Conservation (phyloP, 2,888 invertebrate species). For the Lasioglossum lativentre region DNA sequence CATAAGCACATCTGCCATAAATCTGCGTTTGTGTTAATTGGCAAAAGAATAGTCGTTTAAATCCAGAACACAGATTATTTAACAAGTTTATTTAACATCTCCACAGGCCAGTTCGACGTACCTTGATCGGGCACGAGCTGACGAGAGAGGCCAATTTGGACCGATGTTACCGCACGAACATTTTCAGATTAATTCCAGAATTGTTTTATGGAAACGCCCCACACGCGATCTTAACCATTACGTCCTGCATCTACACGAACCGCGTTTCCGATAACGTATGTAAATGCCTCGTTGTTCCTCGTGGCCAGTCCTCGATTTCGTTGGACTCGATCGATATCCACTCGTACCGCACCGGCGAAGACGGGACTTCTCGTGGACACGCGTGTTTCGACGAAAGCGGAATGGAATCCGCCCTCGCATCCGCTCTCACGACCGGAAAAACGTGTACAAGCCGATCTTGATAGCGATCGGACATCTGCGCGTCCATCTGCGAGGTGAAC, state of each 20-base stretch:
- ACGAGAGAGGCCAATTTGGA: background rate
- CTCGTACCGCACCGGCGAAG: background rate
- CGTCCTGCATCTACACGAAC: constrained; percentile 1
- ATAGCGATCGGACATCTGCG: constrained; percentile 18
- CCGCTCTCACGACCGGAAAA: background rate
- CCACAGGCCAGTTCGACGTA: too few species aligned
- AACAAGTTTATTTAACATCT: too few species aligned
- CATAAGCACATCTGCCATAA: too few species aligned
- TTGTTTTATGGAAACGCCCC: background rate
- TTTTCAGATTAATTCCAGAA: background rate
- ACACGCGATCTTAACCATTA: constrained; percentile 29
- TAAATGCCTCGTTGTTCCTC: background rate
- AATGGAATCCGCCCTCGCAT: background rate
- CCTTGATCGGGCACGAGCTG: background rate
- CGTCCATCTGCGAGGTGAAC: background rate
- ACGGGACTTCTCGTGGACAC: background rate
- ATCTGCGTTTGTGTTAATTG: too few species aligned
- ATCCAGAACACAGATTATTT: too few species aligned
- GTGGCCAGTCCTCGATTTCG: background rate
- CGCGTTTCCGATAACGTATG: constrained; percentile 13
- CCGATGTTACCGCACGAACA: background rate
- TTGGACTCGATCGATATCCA: background rate
- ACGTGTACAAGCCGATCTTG: background rate
- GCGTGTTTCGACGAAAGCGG: background rate
- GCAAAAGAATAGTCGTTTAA: too few species aligned